Base-by-base conservation (phyloP, 2,113 vertebrate genomes). In the Pollimyrus isidori region DNA sequence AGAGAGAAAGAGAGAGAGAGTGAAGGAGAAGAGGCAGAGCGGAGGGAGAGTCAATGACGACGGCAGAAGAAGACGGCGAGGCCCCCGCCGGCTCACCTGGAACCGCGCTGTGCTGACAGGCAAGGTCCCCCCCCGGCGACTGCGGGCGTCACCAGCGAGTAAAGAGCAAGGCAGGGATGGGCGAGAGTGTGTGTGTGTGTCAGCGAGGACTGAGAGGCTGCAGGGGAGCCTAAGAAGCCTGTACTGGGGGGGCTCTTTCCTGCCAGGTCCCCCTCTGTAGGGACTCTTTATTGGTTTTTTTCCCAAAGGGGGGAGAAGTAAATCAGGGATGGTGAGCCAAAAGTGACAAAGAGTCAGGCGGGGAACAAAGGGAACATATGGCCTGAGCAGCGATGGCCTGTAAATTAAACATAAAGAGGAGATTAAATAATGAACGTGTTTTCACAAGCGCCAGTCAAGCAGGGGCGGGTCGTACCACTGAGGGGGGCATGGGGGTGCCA, bases 401-500 rank as follows among this genome's bases (percentile, higher is more conserved):
- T 96, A 95, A 95, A 96, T 95, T 94, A 95, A 95, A 94, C 94
- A 96, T 95, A 95, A 95, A 95, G 94, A 93, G 93, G 93, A 95
- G 94, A 95, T 96, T 95, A 95, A 94, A 95, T 95, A 95, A 96
- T 95, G 94, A 95, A 94, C 93, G 93, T 94, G 94, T 90, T 92
- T 92, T 94, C 93, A 92, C 92, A 92, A 92, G 89, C 92, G 91
- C 88, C 52, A 92, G 91, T 89, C 91, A 92, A 91, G 88, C 92
- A 88, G 91, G 90, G 62, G 88, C 56, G 91, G 90, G 35, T 58
- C 30, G 84, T 91, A 91, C 93, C 92, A 90, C 89, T 86, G 87
- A 9, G 4, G 87, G 52, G 30, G 30, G 83, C 9, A 87, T 80
- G 39, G 91, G 88, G 69, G 73, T 87, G 86, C 82, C 42, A 42